Percentiles rank a stretch among this genome's conserved stretches.
These are phyloP conservation scores for Notoglanidium macrostoma DNA, from an alignment of 2,797 vertebrate species.

Conservation along the genomic window DNA sequence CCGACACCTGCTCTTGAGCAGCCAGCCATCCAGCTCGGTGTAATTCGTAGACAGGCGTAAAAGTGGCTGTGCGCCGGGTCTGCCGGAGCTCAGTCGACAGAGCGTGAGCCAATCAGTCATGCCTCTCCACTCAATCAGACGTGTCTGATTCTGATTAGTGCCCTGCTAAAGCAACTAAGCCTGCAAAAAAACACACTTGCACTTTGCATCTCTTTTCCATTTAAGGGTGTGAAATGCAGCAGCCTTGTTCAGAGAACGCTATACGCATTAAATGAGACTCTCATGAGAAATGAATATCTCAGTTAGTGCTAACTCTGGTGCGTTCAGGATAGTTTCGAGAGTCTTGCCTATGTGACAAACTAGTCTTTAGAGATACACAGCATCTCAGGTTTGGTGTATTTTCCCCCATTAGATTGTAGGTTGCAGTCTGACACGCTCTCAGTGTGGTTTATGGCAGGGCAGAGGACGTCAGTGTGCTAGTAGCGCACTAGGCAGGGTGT, in stretches of 20 bases:
- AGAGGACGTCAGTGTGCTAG: conserved; percentile 25
- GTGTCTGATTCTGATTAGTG: conserved; percentile 61
- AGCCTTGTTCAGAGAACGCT: conserved; percentile 39
- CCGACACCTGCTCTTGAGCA: conserved; percentile 57
- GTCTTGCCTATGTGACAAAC: neutral
- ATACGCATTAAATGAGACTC: conserved; percentile 42
- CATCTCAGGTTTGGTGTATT: conserved; percentile 14
- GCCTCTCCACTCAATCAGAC: conserved; percentile 64
- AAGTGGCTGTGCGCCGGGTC: conserved; percentile 53
- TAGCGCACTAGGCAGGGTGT: conserved; percentile 13
- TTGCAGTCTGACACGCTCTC: conserved; percentile 10
- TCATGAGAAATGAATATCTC: conserved; percentile 40
- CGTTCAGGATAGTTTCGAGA: neutral
- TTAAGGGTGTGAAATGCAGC: conserved; percentile 53
- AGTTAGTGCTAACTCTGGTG: neutral
- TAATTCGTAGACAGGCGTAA: conserved; percentile 63
- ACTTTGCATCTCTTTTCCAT: conserved; percentile 56
- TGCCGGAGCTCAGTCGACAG: conserved; percentile 54
- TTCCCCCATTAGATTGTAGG: conserved; percentile 14
- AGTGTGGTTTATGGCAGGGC: conserved; percentile 24
- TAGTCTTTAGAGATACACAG: conserved; percentile 22
- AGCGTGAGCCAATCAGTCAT: conserved; percentile 64
- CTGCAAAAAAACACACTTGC: conserved; percentile 41
- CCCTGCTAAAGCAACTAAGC: conserved; percentile 56
- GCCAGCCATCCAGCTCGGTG: conserved; percentile 50